Base-by-base conservation (phyloP, 1,140 invertebrate species). In the Hesperophylax magnus region DNA sequence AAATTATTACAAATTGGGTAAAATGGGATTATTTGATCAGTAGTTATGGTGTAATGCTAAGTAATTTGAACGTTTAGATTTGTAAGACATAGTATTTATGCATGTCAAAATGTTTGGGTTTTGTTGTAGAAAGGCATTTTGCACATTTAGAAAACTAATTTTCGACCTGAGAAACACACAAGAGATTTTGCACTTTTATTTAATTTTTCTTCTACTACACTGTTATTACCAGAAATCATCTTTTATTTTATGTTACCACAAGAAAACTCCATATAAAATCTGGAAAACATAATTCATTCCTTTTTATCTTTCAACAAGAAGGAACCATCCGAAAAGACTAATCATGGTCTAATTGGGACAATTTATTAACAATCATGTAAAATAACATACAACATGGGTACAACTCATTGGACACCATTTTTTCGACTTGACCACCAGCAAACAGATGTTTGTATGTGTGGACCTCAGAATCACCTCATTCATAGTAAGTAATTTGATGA, bases 231-330 rank as follows among this genome's bases (percentile, higher is more conserved):
- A 67, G 63, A 71, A 71, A 53, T 20, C 7, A 8, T 24, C 3
- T 71, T 15, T 71, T 71, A 9, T 71, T 47, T 52, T 6, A 20
- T 52, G n/a, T 71, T 71, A 18, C 22, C 15, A 47, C n/a, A 47
- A 34, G 27, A 77, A 77, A 77, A 39, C 39, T 39, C 75, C 54
- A 60, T 20, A 52, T 63, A 34, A 77, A 77, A 39, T 61, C 20
- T 60, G 75, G 75, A 77, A 47, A 47, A n/a, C 31, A 22, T 24
- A 11, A 17, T 52, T 71, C 67, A 71, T 71, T 20, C 39, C 53
- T 71, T 47, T 14, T 52, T 71, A 71, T 47, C 67, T 71, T 71
- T 71, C 67, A 53, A 71, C 17, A 52, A 52, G 67, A 71, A 71
- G 34, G 67, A 71, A 15, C 67, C n/a, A 24, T 5, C 22, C 34